Evolutionary conservation across 2,797 vertebrate species (phyloP).

Genomic region (Lycodopsis pacificus): DNA sequence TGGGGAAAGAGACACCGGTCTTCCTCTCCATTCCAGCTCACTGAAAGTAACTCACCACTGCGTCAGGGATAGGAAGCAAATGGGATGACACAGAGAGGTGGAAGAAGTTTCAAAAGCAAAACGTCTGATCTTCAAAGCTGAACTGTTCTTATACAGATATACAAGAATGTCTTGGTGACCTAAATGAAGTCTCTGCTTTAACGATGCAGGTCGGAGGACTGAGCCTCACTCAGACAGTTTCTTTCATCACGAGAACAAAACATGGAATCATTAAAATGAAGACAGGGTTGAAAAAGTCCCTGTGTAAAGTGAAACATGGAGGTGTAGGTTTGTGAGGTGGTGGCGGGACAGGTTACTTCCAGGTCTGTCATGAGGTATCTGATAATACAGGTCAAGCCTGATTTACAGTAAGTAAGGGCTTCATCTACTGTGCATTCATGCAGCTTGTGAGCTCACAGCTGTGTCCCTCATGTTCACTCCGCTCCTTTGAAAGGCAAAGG

Average conservation of each 20-base stretch:
- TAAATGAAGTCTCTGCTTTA: slow-evolving; percentile 8
- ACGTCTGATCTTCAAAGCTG: slow-evolving; percentile 43
- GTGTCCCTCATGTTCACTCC: background rate
- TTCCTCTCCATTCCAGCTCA: slow-evolving; percentile 42
- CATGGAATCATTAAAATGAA: slow-evolving; percentile 20
- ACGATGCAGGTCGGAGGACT: background rate
- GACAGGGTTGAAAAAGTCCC: background rate
- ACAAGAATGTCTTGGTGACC: slow-evolving; percentile 14
- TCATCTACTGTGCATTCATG: background rate
- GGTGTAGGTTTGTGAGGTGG: background rate
- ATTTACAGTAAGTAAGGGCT: slow-evolving; percentile 19
- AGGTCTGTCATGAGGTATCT: background rate
- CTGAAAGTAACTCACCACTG: slow-evolving; percentile 56
- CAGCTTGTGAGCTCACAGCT: background rate
- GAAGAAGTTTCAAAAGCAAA: slow-evolving; percentile 42
- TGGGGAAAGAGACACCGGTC: slow-evolving; percentile 43
- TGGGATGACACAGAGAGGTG: slow-evolving; percentile 27
- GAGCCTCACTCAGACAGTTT: background rate
- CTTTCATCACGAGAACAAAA: slow-evolving; percentile 17
- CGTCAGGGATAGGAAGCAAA: slow-evolving; percentile 43
- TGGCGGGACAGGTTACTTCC: background rate
- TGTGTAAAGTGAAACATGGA: background rate
- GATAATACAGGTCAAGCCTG: slow-evolving; percentile 14
- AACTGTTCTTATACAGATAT: slow-evolving; percentile 1
- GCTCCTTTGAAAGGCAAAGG: slow-evolving; percentile 8